Conservation (phyloP, 1,140 invertebrate species). For the Drosophila serrata region DNA sequence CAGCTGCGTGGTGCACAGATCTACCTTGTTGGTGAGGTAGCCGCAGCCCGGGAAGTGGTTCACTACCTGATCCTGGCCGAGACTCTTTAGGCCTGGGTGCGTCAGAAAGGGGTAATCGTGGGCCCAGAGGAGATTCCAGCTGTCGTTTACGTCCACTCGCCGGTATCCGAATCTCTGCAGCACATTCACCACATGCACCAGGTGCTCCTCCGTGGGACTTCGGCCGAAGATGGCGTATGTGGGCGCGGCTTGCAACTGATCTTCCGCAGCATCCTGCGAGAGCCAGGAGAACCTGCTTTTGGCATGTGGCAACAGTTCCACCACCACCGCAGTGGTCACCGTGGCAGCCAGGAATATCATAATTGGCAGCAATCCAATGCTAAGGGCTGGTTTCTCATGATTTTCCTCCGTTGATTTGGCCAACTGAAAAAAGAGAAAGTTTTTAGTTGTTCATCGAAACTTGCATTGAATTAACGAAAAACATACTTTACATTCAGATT, state of each 20-base stretch:
- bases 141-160: slow-evolving; percentile 86
- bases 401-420: slow-evolving; percentile 14
- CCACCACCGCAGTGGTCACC: slow-evolving; percentile 59
- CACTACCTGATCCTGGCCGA: slow-evolving; percentile 92
- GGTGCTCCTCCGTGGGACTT: slow-evolving; percentile 86
- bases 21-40: slow-evolving; percentile 97
- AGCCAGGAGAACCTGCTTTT: slow-evolving; percentile 21
- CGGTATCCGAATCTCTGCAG: slow-evolving; percentile 91
- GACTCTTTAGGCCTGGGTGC: slow-evolving; percentile 87
- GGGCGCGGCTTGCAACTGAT: neutral
- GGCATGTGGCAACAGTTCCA: slow-evolving; percentile 57
- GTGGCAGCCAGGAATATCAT: slow-evolving; percentile 66
- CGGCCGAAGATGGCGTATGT: slow-evolving; percentile 85
- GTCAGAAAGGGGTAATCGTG: slow-evolving; percentile 91
- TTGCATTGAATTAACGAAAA: neutral
- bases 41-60: slow-evolving; percentile 98
- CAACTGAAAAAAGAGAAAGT: slow-evolving; percentile 54
- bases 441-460: slow-evolving; percentile 4
- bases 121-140: slow-evolving; percentile 90
- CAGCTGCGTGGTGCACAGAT: slow-evolving; percentile 92
- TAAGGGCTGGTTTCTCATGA: slow-evolving; percentile 14
- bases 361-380: slow-evolving; percentile 50
- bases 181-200: slow-evolving; percentile 92
- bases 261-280: neutral
- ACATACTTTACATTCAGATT: slow-evolving; percentile 11